phyloP scores from a whole-genome alignment of 2,888 invertebrate species.

The Ophion ellenae region DNA sequence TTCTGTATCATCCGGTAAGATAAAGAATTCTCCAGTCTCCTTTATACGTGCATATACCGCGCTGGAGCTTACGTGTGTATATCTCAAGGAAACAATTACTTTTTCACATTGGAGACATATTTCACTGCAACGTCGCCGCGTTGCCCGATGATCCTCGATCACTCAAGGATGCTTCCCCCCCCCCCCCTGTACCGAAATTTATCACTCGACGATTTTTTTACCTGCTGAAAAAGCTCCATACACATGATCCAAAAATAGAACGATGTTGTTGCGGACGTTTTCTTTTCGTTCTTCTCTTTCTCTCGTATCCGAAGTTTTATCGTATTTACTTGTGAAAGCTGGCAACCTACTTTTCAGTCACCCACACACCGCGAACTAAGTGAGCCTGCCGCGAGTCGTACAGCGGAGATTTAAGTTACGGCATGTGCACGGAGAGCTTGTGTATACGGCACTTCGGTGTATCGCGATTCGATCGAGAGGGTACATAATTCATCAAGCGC shows the following conservation, averaged over 20 bases:
- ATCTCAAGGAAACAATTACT: slow-evolving; percentile 62
- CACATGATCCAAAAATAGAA: not conserved
- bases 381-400: slow-evolving; percentile 33
- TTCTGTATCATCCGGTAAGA: slow-evolving; percentile 59
- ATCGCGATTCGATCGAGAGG: slow-evolving; percentile 80
- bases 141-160: slow-evolving; percentile 28
- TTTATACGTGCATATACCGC: not conserved
- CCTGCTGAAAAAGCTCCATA: not conserved
- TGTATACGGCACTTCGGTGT: slow-evolving; percentile 73
- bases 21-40: slow-evolving; percentile 59
- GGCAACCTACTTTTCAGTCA: slow-evolving; percentile 56
- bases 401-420: slow-evolving; percentile 37
- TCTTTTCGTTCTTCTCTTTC: not conserved
- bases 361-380: slow-evolving; percentile 15
- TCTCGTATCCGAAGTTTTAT: slow-evolving; percentile 21
- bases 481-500: slow-evolving; percentile 84
- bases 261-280: not conserved
- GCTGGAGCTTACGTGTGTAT: slow-evolving; percentile 9
- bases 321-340: slow-evolving; percentile 28
- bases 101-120: slow-evolving; percentile 50
- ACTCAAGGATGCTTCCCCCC: not conserved
- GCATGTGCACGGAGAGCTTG: slow-evolving; percentile 6
- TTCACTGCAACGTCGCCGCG: slow-evolving; percentile 31
- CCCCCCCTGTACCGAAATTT: slow-evolving; percentile 1
- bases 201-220: not conserved